A percentile compares a stretch with the other conserved stretches of the same genome.
Conservation (phyloP, 2,797 vertebrate genomes). For the Holocentrus rufus region DNA sequence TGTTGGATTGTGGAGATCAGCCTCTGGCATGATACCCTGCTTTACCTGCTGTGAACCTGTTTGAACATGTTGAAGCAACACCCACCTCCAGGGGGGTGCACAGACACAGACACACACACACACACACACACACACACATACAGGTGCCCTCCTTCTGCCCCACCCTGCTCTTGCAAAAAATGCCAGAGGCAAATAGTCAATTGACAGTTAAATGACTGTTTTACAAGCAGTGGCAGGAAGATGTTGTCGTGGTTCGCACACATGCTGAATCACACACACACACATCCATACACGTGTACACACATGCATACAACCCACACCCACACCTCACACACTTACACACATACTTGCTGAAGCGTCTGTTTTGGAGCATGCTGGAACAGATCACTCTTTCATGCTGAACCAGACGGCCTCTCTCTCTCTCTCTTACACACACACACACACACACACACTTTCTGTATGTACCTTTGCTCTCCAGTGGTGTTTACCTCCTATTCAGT, state of each 20-base stretch:
- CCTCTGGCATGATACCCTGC: conserved; percentile 49
- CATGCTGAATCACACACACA: conserved; percentile 41
- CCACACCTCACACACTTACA: conserved; percentile 51
- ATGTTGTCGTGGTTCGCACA: conserved; percentile 52
- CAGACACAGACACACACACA: conserved; percentile 23
- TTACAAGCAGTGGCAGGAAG: conserved; percentile 67
- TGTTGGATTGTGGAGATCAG: conserved; percentile 25
- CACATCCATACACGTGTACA: conserved; percentile 46
- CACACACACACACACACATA: conserved; percentile 22
- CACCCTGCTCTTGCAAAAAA: conserved; percentile 59
- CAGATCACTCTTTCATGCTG: conserved; percentile 80
- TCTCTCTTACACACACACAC: neutral
- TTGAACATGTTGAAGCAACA: conserved; percentile 67
- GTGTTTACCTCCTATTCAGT: conserved; percentile 68
- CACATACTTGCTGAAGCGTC: conserved; percentile 56
- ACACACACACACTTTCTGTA: conserved; percentile 21
- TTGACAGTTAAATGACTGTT: conserved; percentile 67
- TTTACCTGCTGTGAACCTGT: conserved; percentile 69
- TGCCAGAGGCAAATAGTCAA: conserved; percentile 64
- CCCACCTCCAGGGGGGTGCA: neutral
- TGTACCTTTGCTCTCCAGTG: conserved; percentile 74
- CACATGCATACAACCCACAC: conserved; percentile 35
- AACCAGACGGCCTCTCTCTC: conserved; percentile 46
- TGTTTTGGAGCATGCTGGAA: conserved; percentile 75
- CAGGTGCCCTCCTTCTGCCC: conserved; percentile 44